Percentiles rank a stretch among this genome's conserved stretches.
Conservation (phyloP, 2,888 invertebrate species). For the Machimus atricapillus region DNA sequence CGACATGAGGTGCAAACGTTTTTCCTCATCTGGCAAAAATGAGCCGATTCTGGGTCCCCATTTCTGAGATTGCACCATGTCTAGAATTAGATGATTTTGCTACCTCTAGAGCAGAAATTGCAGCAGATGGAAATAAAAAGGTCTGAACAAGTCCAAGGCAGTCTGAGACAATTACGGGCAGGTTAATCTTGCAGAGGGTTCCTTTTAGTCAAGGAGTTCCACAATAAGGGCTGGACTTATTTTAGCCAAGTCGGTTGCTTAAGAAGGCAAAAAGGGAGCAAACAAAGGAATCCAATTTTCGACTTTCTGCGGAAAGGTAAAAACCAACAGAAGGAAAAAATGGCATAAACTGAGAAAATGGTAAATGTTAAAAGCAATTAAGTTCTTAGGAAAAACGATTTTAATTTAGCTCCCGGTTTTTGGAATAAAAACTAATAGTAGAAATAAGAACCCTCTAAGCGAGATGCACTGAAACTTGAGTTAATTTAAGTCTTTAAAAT, state of each 20-base stretch:
- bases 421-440: not conserved
- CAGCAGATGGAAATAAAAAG: not conserved
- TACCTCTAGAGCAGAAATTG: not conserved
- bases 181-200: not conserved
- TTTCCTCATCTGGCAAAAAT: not conserved
- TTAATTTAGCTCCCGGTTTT: not conserved
- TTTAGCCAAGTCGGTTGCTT: not conserved
- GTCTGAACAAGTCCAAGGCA: not conserved
- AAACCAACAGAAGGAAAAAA: not conserved
- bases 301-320: not conserved
- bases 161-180: not conserved
- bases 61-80: not conserved
- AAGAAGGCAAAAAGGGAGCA: not conserved
- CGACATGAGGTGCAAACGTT: not conserved
- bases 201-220: not conserved
- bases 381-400: not conserved
- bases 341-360: not conserved
- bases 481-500: not conserved
- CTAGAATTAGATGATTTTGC: not conserved
- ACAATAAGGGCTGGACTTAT: not conserved
- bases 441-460: not conserved
- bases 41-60: not conserved
- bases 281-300: not conserved
- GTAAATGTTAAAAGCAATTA: not conserved
- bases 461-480: not conserved